Evolutionary conservation across 2,113 vertebrate genomes (phyloP), one percentile per base, ranked within the genome.

Genomic region (Cairina moschata): DNA sequence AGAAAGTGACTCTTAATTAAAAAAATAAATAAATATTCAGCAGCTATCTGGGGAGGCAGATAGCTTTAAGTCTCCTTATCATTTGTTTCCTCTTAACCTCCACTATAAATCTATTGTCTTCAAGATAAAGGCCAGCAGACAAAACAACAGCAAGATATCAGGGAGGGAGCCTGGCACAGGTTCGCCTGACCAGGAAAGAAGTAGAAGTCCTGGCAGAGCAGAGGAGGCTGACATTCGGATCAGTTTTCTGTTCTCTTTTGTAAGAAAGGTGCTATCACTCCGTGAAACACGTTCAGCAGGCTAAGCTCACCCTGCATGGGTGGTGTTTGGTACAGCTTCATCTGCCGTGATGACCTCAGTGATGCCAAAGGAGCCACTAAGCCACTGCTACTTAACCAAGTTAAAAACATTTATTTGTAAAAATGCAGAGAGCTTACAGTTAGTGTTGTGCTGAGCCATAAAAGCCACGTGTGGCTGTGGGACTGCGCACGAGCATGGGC

Each of bases 201-300:
- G 28, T 2, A 8, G 7, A 79, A 59, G 5, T 54, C 32, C 25
- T 23, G 32, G 10, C 28, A 31, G 59, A 59, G 48, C 18, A 10
- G 67, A 22, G 7, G 7, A 18, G 38, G 11, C 48, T 52, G 59
- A 68, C 32, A n/a, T 7, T 65, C 32, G 13, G 28, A 60, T 15
- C n/a, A 3, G 6, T 56, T 59, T 12, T 28, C 10, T 46, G 21
- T 28, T 68, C 32, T 29, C 17, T 52, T 76, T 17, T 18, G 28
- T 48, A 52, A 31, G 54, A 68, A 85, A 58, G 18, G 9, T 5
- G 9, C n/a, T 67, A 13, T 54, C 13, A 3, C 55, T 54, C 8
- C 2, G 1, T 38, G 28, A 28, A 32, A 28, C 3, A 4, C 21
- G 12, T 22, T 7, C 0, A 1, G 2, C 26, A 16, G 18, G n/a